Evolutionary conservation across 2,888 invertebrate genomes (phyloP).

Genomic region (Pandemis cinnamomeana): DNA sequence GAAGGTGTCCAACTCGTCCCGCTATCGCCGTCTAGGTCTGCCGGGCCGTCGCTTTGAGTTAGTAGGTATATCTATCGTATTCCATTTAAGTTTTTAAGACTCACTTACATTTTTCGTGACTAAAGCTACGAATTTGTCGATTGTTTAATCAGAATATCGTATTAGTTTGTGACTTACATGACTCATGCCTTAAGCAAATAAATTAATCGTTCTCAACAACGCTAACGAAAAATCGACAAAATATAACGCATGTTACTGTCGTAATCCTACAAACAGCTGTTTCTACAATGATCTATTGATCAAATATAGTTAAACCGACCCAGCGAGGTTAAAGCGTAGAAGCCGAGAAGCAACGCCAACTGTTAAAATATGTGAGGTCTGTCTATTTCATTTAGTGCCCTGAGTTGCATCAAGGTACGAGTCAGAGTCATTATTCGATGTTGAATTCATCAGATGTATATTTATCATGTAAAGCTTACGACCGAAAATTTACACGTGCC

Average conservation of each 20-base stretch:
- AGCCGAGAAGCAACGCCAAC: slow-evolving; percentile 6
- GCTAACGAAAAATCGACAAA: background rate
- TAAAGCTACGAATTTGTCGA: no score
- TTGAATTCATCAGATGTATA: no score
- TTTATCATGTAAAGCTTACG: no score
- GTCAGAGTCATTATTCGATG: background rate
- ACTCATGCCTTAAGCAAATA: background rate
- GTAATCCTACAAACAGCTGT: slow-evolving; percentile 9
- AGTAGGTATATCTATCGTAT: no score
- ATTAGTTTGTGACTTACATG: background rate
- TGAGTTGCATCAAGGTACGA: background rate
- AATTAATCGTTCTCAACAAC: background rate
- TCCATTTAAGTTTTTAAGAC: no score
- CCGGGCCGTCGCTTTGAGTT: no score
- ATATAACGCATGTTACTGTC: background rate
- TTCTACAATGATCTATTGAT: slow-evolving; percentile 5
- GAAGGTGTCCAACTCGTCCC: no score
- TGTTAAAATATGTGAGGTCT: slow-evolving; percentile 3
- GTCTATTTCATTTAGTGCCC: background rate
- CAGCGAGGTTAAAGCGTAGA: slow-evolving; percentile 21
- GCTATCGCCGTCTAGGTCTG: no score
- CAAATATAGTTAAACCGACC: slow-evolving; percentile 12
- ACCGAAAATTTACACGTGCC: no score
- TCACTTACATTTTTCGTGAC: no score
- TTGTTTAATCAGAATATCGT: no score